Evolutionary conservation across 35 echinoderm and acorn worm species (phyloP).

Genomic region (Apostichopus californicus): DNA sequence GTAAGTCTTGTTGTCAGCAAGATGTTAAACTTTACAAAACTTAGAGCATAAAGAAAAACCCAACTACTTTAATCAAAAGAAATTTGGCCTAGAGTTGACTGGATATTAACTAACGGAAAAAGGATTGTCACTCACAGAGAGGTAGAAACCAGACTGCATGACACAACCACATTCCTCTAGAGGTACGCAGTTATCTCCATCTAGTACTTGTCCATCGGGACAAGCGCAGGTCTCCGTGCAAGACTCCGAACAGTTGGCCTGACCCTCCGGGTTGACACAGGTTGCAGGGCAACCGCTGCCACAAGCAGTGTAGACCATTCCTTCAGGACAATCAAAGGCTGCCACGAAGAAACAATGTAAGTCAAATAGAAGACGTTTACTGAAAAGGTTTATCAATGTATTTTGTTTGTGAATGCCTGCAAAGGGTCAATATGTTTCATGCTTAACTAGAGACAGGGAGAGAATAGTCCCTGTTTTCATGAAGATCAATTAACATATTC

Average conservation of each 20-base stretch:
- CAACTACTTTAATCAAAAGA: too few relatives aligned
- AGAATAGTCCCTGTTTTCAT: too few relatives aligned
- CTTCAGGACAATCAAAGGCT: constrained; percentile 47
- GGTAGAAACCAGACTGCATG: constrained; percentile 23
- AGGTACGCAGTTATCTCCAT: constrained; percentile 52
- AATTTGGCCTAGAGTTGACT: too few relatives aligned
- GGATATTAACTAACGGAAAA: neutral
- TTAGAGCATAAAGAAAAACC: too few relatives aligned
- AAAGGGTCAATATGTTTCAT: neutral
- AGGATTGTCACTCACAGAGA: neutral
- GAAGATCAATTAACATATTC: too few relatives aligned
- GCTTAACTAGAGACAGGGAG: neutral
- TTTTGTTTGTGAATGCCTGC: neutral
- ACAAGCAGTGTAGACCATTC: constrained; percentile 40
- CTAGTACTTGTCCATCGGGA: constrained; percentile 34
- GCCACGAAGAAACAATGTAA: neutral
- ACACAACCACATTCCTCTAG: constrained; percentile 37
- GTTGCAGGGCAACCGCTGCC: constrained; percentile 53
- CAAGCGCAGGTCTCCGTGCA: constrained; percentile 56
- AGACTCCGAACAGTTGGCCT: neutral
- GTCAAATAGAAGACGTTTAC: too few relatives aligned
- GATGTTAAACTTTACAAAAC: neutral
- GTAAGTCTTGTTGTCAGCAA: too few relatives aligned
- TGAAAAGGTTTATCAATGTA: neutral
- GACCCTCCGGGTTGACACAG: neutral